phyloP scores from a whole-genome alignment of 2,797 vertebrate species.

The Stomatorhinus walkeri region DNA sequence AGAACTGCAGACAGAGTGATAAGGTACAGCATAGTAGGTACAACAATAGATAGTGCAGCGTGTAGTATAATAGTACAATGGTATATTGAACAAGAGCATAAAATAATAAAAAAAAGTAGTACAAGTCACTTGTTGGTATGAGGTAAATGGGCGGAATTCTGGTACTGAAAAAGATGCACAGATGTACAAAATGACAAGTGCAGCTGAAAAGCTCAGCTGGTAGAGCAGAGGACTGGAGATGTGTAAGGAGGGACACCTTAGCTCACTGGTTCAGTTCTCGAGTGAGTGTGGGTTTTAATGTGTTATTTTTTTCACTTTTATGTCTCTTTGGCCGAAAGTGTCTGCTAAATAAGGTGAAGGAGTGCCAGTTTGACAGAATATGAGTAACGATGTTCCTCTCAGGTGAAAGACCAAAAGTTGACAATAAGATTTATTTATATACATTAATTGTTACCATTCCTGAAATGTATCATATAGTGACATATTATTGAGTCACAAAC shows the following conservation, averaged over 20 bases:
- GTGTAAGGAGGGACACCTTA: not conserved
- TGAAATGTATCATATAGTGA: not conserved
- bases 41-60: not conserved
- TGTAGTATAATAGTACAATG: not conserved
- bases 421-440: not conserved
- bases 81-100: not conserved
- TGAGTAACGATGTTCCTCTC: not conserved
- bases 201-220: not conserved
- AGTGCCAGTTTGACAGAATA: not conserved
- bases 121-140: not conserved
- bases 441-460: not conserved
- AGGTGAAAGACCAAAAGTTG: not conserved
- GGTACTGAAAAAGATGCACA: not conserved
- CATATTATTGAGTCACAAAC: not conserved
- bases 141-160: not conserved
- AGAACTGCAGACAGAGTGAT: not conserved
- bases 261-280: not conserved
- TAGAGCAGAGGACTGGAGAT: not conserved
- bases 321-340: not conserved
- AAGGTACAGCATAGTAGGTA: not conserved
- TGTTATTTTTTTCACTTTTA: not conserved
- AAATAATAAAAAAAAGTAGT: not conserved
- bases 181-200: not conserved
- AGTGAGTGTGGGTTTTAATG: not conserved
- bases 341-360: not conserved